Evolutionary conservation across 2,797 vertebrate genomes (phyloP), one percentile per base, ranked within the genome.

Genomic region (Pipistrellus pygmaeus): DNA sequence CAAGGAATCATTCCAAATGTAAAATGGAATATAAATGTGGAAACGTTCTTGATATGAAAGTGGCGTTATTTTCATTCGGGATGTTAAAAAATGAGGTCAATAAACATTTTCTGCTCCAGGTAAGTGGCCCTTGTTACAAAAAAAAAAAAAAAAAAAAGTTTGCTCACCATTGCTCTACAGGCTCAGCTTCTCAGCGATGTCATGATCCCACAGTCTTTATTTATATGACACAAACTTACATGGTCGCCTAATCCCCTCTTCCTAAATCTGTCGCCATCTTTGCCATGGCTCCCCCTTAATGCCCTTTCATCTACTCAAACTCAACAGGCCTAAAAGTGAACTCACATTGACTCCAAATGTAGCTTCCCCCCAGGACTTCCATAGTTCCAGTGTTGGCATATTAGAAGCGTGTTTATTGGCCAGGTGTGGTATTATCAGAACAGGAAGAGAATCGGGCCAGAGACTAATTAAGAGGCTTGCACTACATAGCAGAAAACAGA

Each of bases 1-100:
- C 30, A 87, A 86, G 80, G 80, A 95, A 32, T 64, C 81, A 85
- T 89, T 87, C 75, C 76, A 93, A 89, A 95, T 85, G 82, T 88
- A 91, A 81, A 90, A 82, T 87, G 69, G 91, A 55, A 85, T 30
- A 73, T 17, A 86, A 86, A 88, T 85, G 48, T 53, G 2, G 53
- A 88, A 91, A 94, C 10, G 62, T 86, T 69, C 57, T 84, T 83
- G 35, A 72, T 68, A 76, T 46, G 20, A 21, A 82, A 86, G 41
- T 27, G 23, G 78, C 23, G 51, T 88, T 90, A 88, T 91, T 93
- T 95, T 92, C 21, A 27, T 23, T 81, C 53, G 44, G 68, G 71
- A 66, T 32, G 9, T 86, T 62, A 48, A 57, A 84, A 78, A 71
- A 35, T 6, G 4, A 78, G 30, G 25, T 60, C 72, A 38, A 92